phyloP scores from a whole-genome alignment of 2,797 vertebrate genomes.

The Artibeus lituratus region DNA sequence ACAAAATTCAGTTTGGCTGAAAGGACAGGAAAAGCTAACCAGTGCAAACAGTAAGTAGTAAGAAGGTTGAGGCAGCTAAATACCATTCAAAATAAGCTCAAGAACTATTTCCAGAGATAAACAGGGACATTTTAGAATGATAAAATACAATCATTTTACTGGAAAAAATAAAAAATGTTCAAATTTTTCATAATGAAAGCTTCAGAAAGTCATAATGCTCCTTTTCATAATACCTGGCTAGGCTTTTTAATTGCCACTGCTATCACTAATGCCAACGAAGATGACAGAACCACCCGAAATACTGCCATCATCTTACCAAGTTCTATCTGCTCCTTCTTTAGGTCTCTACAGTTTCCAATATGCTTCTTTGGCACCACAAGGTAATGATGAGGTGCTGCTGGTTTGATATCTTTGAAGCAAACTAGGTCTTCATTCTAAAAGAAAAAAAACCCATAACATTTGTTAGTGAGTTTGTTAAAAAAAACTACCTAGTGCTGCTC shows the following conservation, averaged over 20 bases:
- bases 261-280: neutral
- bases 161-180: neutral
- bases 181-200: neutral
- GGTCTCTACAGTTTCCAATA: constrained; percentile 92
- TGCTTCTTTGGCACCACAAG: constrained; percentile 95
- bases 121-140: neutral
- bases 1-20: neutral
- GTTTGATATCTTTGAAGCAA: constrained; percentile 95
- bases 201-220: neutral
- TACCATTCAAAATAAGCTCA: neutral
- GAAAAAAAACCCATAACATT: neutral
- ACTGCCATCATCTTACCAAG: constrained; percentile 83
- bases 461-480: neutral
- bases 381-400: constrained; percentile 94
- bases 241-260: neutral
- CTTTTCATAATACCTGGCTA: neutral
- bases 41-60: neutral
- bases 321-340: constrained; percentile 87
- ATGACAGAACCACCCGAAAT: neutral
- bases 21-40: neutral
- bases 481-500: neutral
- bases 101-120: neutral
- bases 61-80: neutral
- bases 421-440: constrained; percentile 90
- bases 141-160: neutral